A percentile compares a stretch with the other conserved stretches of the same genome.
These are phyloP conservation scores for honey bee (Apis mellifera) DNA, from an alignment of 1,140 invertebrate genomes.

Conservation along the genomic window Amel_HAv3.1 CM009944.2:9299501-9300000, in stretches of 20 bases:
- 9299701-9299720: constrained; percentile 76
- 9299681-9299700: neutral
- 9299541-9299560: constrained; percentile 75
- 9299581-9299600: constrained; percentile 68
- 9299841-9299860: constrained; percentile 80
- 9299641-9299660: neutral
- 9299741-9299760: constrained; percentile 84
- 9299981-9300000: constrained; percentile 85
- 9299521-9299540: constrained; percentile 77
- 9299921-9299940: constrained; percentile 79
- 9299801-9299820: constrained; percentile 71
- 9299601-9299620: constrained; percentile 68
- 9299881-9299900: neutral
- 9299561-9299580: constrained; percentile 76
- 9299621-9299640: neutral
- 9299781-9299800: constrained; percentile 82
- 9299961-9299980: constrained; percentile 82
- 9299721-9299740: constrained; percentile 81
- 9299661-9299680: neutral
- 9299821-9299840: constrained; percentile 77
- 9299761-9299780: constrained; percentile 83
- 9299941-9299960: constrained; percentile 81
- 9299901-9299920: neutral
- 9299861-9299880: too few relatives aligned
- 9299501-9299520: constrained; percentile 78